A percentile compares a stretch with the other conserved stretches of the same genome.
Evolutionary conservation across 2,797 vertebrate species (phyloP).

Genomic region (Parotocinclus haroldoi): DNA sequence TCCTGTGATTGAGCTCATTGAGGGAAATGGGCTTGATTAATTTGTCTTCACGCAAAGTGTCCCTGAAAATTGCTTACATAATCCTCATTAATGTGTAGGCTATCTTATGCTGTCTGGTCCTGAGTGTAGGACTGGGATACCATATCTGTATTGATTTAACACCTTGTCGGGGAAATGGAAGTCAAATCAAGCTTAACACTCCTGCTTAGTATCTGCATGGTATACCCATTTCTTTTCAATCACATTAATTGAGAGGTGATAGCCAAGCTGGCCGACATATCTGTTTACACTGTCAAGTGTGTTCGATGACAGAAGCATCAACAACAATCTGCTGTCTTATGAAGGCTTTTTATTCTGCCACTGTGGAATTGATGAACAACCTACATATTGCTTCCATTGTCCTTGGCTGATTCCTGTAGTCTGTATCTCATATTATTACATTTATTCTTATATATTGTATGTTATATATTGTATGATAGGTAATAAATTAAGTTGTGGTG

Average conservation of each 20-base stretch:
- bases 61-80: slow-evolving; percentile 39
- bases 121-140: slow-evolving; percentile 56
- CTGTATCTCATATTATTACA: slow-evolving; percentile 28
- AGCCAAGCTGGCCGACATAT: slow-evolving; percentile 47
- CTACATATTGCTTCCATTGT: slow-evolving; percentile 27
- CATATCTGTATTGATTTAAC: slow-evolving; percentile 73
- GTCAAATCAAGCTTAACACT: slow-evolving; percentile 69
- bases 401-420: slow-evolving; percentile 21
- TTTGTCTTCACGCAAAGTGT: slow-evolving; percentile 42
- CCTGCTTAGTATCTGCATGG: slow-evolving; percentile 53
- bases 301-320: slow-evolving; percentile 42
- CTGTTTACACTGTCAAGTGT: slow-evolving; percentile 48
- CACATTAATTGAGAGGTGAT: slow-evolving; percentile 59
- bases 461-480: slow-evolving; percentile 25
- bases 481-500: slow-evolving; percentile 12
- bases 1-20: slow-evolving; percentile 28
- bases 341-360: slow-evolving; percentile 50
- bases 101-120: slow-evolving; percentile 59
- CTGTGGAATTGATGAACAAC: slow-evolving; percentile 45
- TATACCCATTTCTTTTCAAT: slow-evolving; percentile 52
- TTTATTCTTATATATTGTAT: slow-evolving; percentile 25
- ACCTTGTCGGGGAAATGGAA: slow-evolving; percentile 69
- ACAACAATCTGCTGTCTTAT: slow-evolving; percentile 46
- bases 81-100: slow-evolving; percentile 52
- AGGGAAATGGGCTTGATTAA: slow-evolving; percentile 25